Base-by-base conservation (phyloP, 2,888 invertebrate species). In the Dynastes tityus region DNA sequence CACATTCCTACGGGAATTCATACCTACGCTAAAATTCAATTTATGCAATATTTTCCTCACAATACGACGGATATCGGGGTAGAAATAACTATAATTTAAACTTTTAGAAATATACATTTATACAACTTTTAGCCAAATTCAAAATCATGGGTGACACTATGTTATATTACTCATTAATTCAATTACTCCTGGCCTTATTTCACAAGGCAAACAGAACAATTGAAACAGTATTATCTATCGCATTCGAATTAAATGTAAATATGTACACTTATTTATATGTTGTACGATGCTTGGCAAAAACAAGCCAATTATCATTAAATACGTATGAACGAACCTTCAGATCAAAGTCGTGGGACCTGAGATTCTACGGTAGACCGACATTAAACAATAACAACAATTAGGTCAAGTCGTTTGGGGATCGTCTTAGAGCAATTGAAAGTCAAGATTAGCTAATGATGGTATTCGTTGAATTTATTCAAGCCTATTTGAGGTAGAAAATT, bases 361-460 rank as follows among this genome's bases (percentile, higher is more conserved):
- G 55, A 71, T 71, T 71, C 55, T 29, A 55, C 55, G 70, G 70
- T 71, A 71, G 32, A 71, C 29, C 16, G 70, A 29, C 16, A 55
- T 71, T 55, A 53, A 71, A 71, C 55, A 71, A 71, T 71, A 55
- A 71, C 32, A 13, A 53, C 27, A 55, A 32, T 32, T 27, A 55
- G 70, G 70, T 71, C 70, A 71, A 65, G 65, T 65, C 5, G 16
- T 53, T 9, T 16, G 16, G 65, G 65, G 65, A 65, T 65, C 37
- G 64, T 64, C 64, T 64, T 29, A 63, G 32, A 32, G 64, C 13
- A 65, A 65, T 65, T 65, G n/a, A 65, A 40, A 40, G 65, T 65
- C 40, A 40, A 16, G 40, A 16, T 16, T n/a, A 37, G 13, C 6
- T 65, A 65, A 32, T 40, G 32, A 37, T 5, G 32, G 32, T 37